Conservation (phyloP, 2,113 vertebrate species). For the Parus major region DNA sequence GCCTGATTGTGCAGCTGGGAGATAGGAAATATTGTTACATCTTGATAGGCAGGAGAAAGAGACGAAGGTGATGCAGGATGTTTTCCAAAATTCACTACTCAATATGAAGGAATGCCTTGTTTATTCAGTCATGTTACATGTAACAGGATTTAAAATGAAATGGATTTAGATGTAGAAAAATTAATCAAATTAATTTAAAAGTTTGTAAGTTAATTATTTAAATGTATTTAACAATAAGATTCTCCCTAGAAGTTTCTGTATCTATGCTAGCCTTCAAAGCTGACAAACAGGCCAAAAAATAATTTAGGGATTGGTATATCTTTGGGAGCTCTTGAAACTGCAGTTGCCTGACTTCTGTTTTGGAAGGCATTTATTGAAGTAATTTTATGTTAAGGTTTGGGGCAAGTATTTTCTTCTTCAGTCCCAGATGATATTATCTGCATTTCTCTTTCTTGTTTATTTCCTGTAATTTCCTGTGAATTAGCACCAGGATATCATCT, state of each 20-base stretch:
- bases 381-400: not conserved
- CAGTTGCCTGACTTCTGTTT: not conserved
- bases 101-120: not conserved
- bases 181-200: not conserved
- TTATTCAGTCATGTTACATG: not conserved
- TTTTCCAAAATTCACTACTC: not conserved
- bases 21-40: not conserved
- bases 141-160: not conserved
- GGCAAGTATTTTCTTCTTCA: not conserved
- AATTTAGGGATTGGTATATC: not conserved
- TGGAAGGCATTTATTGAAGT: not conserved
- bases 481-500: not conserved
- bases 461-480: not conserved
- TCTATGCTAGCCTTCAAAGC: not conserved
- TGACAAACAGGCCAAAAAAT: not conserved
- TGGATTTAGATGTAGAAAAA: not conserved
- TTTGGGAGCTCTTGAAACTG: not conserved
- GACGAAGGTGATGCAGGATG: not conserved
- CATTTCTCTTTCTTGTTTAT: not conserved
- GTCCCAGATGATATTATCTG: not conserved
- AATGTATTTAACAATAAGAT: not conserved
- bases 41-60: accelerated
- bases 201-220: not conserved
- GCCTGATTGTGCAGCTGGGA: not conserved
- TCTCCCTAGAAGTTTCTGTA: not conserved